Evolutionary conservation across 2,888 invertebrate species (phyloP).

Genomic region (Drosophila macrothrix): DNA sequence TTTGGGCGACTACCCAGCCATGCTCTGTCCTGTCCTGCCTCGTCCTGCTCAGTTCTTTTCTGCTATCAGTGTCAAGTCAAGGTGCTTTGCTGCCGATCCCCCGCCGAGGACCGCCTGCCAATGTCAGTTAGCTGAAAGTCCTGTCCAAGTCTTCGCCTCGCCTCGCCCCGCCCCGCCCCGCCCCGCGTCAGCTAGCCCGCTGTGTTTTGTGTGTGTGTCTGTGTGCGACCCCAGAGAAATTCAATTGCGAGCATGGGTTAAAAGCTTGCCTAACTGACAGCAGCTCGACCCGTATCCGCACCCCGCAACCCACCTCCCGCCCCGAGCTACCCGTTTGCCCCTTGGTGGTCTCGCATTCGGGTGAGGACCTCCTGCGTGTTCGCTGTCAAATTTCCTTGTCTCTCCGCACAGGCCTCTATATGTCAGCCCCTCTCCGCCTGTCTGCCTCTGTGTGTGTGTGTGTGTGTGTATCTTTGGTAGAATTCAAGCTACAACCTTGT

Average conservation of each 20-base stretch:
- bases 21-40: neutral
- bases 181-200: conserved; percentile 3
- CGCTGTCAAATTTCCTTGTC: conserved; percentile 61
- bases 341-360: conserved; percentile 40
- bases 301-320: neutral
- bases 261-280: conserved; percentile 72
- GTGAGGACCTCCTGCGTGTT: conserved; percentile 58
- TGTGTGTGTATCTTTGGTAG: conserved; percentile 13
- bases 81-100: conserved; percentile 49
- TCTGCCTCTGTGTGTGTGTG: conserved; percentile 7
- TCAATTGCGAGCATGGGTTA: conserved; percentile 70
- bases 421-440: conserved; percentile 9
- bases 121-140: conserved; percentile 69
- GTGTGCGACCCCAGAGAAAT: conserved; percentile 39
- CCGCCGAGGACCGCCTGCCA: conserved; percentile 65
- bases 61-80: conserved; percentile 76
- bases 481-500: conserved; percentile 8
- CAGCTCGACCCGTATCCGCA: conserved; percentile 56
- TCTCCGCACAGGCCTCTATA: conserved; percentile 39
- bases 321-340: conserved; percentile 4
- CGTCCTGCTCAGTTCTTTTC: neutral
- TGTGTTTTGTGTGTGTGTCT: conserved; percentile 14
- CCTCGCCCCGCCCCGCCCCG: neutral
- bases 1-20: neutral
- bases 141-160: conserved; percentile 28